Base-by-base conservation (phyloP, 2,797 vertebrate species). In the Tokudaia muenninki region DNA sequence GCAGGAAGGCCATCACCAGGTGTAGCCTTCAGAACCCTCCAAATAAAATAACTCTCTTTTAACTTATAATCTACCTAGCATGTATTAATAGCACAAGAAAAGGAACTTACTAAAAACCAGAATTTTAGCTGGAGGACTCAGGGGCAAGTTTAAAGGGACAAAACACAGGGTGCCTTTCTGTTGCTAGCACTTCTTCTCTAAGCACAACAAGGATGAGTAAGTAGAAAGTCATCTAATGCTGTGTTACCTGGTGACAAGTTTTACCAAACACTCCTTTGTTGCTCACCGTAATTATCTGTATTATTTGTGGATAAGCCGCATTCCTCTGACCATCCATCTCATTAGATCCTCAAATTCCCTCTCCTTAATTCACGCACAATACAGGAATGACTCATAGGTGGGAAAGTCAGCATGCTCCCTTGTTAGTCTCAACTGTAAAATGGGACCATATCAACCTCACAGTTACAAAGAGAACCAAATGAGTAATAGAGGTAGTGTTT, bases 241-340 rank as follows among this genome's bases (percentile, higher is more conserved):
- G 79, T 88, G 79, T 74, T 57, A 74, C 63, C 1, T 0, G 87
- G 22, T 94, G 96, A 95, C 87, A 22, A 67, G 57, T 94, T 95
- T 89, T 52, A 86, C 81, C 87, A 93, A 88, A 80, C 41, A 88
- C 74, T 87, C 52, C 84, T 67, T 11, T 59, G 82, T 94, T 81
- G 93, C 92, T 96, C 92, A 96, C 19, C 50, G 2, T 78, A 92
- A 97, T 97, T 75, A 90, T 86, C 94, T 83, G 55, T 21, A 55
- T 67, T 21, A 55, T 67, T 88, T 95, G 61, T 93, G 78, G 67
- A 17, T 57, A 79, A 65, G 50, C 74, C 82, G 16, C 90, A 65
- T 79, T 90, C 96, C 65, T 94, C 92, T 94, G 4, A 7, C 78
- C 67, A n/a, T 37, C 72, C 72, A 12, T 50, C 86, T 96, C 80